These are phyloP conservation scores for Erpobdella octoculata DNA, from an alignment of 2,888 invertebrate species.

Conservation along the genomic window DNA sequence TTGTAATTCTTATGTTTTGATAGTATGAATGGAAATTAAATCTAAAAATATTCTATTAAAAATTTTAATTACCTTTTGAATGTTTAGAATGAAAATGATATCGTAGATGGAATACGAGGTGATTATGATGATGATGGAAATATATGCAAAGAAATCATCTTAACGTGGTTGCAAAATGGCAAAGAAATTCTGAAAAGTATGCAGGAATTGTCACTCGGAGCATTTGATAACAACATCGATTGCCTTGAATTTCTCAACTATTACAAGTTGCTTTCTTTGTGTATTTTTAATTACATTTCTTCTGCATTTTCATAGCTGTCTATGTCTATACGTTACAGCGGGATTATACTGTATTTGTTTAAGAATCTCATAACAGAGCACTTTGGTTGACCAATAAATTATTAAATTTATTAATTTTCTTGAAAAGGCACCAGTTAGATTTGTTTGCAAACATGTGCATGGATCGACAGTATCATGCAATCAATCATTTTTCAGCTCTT, in stretches of 20 bases:
- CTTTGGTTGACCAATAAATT: neutral
- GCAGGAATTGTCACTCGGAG: constrained; percentile 69
- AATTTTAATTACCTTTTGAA: too few species aligned
- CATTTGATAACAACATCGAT: constrained; percentile 55
- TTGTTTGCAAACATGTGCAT: constrained; percentile 98
- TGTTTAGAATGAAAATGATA: neutral
- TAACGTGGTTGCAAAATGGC: constrained; percentile 64
- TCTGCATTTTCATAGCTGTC: neutral
- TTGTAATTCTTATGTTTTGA: too few species aligned
- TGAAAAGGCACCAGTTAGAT: constrained; percentile 78
- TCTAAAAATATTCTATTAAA: too few species aligned
- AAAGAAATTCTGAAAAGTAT: constrained; percentile 63
- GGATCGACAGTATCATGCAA: constrained; percentile 52
- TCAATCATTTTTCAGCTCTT: constrained; percentile 59
- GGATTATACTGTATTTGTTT: neutral
- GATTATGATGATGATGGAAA: neutral
- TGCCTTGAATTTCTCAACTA: constrained; percentile 76
- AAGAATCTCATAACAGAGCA: neutral
- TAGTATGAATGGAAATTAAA: too few species aligned
- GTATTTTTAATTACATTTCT: neutral
- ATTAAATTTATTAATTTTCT: too few species aligned
- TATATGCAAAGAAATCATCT: constrained; percentile 55
- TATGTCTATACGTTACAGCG: neutral
- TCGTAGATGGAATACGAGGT: neutral
- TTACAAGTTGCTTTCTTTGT: constrained; percentile 60